Percentiles rank a stretch among this genome's conserved stretches.
These are phyloP conservation scores for Yponomeuta plumbellus DNA, from an alignment of 2,888 invertebrate genomes.

Conservation along the genomic window DNA sequence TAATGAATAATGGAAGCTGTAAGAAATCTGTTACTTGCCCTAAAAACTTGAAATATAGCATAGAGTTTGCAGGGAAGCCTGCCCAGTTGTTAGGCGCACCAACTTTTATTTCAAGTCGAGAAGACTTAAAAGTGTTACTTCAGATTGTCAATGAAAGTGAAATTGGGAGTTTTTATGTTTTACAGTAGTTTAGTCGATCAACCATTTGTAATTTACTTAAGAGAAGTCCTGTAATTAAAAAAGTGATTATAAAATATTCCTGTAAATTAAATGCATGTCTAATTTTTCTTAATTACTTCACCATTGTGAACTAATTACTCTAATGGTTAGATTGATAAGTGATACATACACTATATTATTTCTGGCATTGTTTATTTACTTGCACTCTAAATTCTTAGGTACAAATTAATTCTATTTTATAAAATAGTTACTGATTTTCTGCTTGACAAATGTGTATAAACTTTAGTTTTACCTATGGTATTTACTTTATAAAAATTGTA, in stretches of 20 bases:
- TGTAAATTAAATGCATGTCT: background rate
- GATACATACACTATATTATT: background rate
- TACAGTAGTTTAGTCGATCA: slow-evolving; percentile 35
- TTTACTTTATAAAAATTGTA: background rate
- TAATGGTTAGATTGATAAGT: too few relatives aligned
- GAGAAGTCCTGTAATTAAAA: slow-evolving; percentile 3
- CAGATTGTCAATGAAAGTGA: slow-evolving; percentile 70
- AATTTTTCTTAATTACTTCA: too few relatives aligned
- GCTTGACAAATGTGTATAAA: background rate
- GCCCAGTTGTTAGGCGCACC: slow-evolving; percentile 69
- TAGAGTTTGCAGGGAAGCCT: slow-evolving; percentile 58
- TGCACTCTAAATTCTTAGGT: background rate
- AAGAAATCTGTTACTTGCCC: slow-evolving; percentile 59
- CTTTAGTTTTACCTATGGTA: background rate
- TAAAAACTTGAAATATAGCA: slow-evolving; percentile 61
- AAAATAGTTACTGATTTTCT: background rate
- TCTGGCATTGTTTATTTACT: background rate
- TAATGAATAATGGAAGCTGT: slow-evolving; percentile 49
- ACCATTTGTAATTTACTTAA: background rate
- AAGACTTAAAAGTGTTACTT: slow-evolving; percentile 66
- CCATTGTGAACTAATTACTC: too few relatives aligned
- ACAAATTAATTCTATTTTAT: background rate
- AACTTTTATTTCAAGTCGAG: slow-evolving; percentile 60
- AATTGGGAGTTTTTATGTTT: slow-evolving; percentile 59
- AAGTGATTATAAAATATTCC: background rate